phyloP scores from a whole-genome alignment of 2,888 invertebrate genomes.

The Rhabditoides inermis region DNA sequence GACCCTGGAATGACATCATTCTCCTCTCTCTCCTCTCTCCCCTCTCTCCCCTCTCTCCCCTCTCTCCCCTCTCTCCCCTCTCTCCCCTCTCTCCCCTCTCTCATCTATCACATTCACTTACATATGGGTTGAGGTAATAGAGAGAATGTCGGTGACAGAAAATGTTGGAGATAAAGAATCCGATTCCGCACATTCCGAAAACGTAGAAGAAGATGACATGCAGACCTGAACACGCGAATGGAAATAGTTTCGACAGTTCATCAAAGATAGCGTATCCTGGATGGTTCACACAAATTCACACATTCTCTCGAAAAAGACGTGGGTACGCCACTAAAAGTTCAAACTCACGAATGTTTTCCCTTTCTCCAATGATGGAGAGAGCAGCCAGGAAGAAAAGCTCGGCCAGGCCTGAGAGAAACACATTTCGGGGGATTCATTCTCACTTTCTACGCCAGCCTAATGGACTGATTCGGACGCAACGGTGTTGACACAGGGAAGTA shows the following conservation, averaged over 20 bases:
- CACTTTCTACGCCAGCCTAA: no score
- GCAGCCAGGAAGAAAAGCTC: constrained; percentile 38
- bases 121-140: constrained; percentile 50
- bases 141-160: constrained; percentile 49
- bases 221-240: no score
- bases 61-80: no score
- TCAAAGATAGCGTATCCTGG: no score
- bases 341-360: constrained; percentile 45
- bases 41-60: no score
- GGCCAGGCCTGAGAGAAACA: no score
- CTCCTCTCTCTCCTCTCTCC: no score
- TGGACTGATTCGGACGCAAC: no score
- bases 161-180: constrained; percentile 48
- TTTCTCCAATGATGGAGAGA: constrained; percentile 48
- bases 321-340: neutral
- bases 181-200: constrained; percentile 47
- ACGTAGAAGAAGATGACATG: constrained; percentile 51
- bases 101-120: constrained; percentile 24
- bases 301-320: neutral
- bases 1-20: constrained; percentile 33
- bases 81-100: neutral
- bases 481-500: no score
- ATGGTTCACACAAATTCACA: no score
- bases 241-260: constrained; percentile 7
- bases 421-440: no score